Conservation (phyloP, 2,888 invertebrate species). For the Hyppa rectilinea region DNA sequence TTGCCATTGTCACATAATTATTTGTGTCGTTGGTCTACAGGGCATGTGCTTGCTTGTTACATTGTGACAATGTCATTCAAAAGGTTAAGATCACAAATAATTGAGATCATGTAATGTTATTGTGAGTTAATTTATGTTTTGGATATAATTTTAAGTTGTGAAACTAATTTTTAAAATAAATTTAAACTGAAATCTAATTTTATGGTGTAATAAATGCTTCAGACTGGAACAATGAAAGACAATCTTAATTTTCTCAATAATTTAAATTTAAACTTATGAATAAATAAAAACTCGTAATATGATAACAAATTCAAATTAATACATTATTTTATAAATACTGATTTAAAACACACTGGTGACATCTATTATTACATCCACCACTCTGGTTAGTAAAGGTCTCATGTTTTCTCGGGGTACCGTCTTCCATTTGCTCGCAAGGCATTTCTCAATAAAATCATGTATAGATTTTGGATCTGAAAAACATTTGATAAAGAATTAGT, state of each 20-base stretch:
- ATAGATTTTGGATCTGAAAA: constrained; percentile 75
- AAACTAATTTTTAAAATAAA: not conserved
- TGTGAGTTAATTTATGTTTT: constrained; percentile 6
- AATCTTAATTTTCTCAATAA: constrained; percentile 20
- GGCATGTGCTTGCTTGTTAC: too few species aligned
- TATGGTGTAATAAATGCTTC: not conserved
- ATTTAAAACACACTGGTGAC: constrained; percentile 73
- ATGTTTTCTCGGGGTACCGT: constrained; percentile 80
- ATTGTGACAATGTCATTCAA: not conserved
- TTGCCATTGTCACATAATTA: too few species aligned
- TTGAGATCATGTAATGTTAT: constrained; percentile 1
- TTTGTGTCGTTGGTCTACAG: too few species aligned
- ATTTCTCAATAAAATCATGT: constrained; percentile 82
- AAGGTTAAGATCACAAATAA: not conserved
- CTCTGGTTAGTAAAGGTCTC: constrained; percentile 81
- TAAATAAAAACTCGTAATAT: constrained; percentile 50
- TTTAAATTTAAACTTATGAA: constrained; percentile 59
- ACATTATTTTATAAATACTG: constrained; percentile 52
- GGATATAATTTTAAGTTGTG: not conserved
- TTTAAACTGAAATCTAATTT: not conserved
- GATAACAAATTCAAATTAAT: constrained; percentile 57
- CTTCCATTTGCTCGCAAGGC: constrained; percentile 83
- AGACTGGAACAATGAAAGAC: constrained; percentile 11
- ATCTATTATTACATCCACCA: constrained; percentile 83
- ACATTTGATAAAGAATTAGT: constrained; percentile 1